phyloP scores from a whole-genome alignment of 2,888 invertebrate genomes.

The Andricus curvator region DNA sequence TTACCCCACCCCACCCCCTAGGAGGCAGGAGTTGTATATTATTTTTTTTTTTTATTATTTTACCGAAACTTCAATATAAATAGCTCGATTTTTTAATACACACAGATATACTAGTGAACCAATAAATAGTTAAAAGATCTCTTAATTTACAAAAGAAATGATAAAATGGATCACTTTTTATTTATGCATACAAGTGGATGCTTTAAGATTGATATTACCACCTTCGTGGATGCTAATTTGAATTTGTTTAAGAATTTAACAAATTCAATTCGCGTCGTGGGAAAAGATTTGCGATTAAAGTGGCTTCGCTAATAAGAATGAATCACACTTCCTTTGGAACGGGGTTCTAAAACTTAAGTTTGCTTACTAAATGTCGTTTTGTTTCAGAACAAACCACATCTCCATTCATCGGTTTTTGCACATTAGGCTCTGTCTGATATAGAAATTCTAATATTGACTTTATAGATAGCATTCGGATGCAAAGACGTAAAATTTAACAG shows the following conservation, averaged over 20 bases:
- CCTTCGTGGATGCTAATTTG: not conserved
- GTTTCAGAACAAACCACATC: not conserved
- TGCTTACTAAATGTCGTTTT: not conserved
- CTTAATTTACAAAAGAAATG: not conserved
- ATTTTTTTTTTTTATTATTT: no score
- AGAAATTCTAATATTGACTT: not conserved
- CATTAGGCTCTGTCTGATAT: not conserved
- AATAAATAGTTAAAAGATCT: not conserved
- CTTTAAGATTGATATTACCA: not conserved
- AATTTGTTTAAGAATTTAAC: not conserved
- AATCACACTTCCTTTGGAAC: not conserved
- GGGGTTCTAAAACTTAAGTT: not conserved
- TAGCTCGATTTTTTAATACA: no score
- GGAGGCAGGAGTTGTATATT: no score
- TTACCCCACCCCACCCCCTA: no score
- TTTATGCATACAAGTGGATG: not conserved
- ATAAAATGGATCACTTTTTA: not conserved
- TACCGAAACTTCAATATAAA: no score
- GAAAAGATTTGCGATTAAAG: not conserved
- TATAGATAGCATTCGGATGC: not conserved
- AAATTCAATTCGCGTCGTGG: not conserved
- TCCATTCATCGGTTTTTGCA: not conserved
- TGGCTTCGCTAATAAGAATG: not conserved
- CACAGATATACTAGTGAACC: no score
- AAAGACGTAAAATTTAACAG: not conserved